Percentiles rank a stretch among this genome's conserved stretches.
phyloP scores from a whole-genome alignment of 2,888 invertebrate species.

The Drosophila vallismaia region DNA sequence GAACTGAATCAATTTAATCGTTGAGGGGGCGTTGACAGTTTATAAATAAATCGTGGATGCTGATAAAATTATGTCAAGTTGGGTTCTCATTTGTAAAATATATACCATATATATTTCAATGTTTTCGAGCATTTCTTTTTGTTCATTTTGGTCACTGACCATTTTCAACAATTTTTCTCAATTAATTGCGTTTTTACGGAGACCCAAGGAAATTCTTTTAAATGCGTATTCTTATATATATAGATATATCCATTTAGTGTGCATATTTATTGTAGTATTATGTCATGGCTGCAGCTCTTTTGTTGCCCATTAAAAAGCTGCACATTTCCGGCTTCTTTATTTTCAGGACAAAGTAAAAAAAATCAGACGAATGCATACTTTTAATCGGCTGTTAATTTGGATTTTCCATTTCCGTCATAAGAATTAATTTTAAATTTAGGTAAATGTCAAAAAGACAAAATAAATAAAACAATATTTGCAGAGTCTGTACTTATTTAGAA shows the following conservation, averaged over 20 bases:
- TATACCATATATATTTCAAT: constrained; percentile 12
- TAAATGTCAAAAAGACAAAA: not conserved
- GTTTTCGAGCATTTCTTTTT: constrained; percentile 3
- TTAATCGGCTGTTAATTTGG: too few species aligned
- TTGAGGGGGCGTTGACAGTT: constrained; percentile 28
- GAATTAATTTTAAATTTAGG: constrained; percentile 1
- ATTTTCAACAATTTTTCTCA: constrained; percentile 21
- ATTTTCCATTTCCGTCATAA: constrained; percentile 36
- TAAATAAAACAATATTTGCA: constrained; percentile 2
- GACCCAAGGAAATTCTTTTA: constrained; percentile 9
- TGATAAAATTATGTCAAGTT: constrained; percentile 39
- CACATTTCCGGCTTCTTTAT: constrained; percentile 45
- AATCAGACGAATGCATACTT: not conserved
- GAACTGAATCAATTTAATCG: not conserved
- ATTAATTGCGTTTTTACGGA: constrained; percentile 11
- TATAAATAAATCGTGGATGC: constrained; percentile 23
- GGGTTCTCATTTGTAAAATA: constrained; percentile 8
- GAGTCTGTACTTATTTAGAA: constrained; percentile 16
- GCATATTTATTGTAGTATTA: constrained; percentile 15
- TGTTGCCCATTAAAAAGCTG: constrained; percentile 1
- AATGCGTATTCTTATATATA: constrained; percentile 7
- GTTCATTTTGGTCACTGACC: constrained; percentile 37
- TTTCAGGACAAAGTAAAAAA: constrained; percentile 14
- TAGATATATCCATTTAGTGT: not conserved
- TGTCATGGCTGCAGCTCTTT: constrained; percentile 34